Evolutionary conservation across 2,113 vertebrate genomes (phyloP).

Genomic region (Bos javanicus): DNA sequence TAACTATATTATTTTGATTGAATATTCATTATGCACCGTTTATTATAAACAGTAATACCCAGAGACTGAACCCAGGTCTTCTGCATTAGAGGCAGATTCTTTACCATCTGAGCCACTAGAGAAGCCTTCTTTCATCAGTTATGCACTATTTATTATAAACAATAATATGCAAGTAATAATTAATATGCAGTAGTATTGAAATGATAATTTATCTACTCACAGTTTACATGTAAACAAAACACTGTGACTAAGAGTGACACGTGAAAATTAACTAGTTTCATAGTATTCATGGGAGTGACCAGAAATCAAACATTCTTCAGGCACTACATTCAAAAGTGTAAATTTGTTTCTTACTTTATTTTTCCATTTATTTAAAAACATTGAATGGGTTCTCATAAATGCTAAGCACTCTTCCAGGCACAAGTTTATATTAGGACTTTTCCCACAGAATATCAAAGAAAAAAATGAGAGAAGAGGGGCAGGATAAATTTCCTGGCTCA

Average conservation of each 20-base stretch:
- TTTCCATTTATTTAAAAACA: background rate
- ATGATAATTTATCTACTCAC: background rate
- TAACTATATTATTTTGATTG: background rate
- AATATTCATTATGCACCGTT: background rate
- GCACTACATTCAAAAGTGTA: background rate
- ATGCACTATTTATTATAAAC: background rate
- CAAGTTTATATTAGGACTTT: background rate
- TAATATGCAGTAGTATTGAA: background rate
- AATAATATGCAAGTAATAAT: background rate
- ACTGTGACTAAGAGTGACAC: background rate
- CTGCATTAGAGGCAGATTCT: background rate
- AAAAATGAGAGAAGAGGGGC: background rate
- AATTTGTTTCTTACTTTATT: background rate
- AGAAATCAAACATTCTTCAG: background rate
- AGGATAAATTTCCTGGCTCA: background rate
- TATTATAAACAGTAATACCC: background rate
- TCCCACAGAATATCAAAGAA: background rate
- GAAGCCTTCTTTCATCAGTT: background rate
- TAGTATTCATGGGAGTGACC: background rate
- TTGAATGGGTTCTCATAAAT: background rate
- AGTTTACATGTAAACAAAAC: background rate
- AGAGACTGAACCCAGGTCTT: background rate
- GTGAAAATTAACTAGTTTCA: background rate
- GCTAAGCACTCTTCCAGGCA: background rate
- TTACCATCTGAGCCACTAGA: background rate